phyloP scores from a whole-genome alignment of 2,797 vertebrate genomes.

The Rhinophrynus dorsalis region DNA sequence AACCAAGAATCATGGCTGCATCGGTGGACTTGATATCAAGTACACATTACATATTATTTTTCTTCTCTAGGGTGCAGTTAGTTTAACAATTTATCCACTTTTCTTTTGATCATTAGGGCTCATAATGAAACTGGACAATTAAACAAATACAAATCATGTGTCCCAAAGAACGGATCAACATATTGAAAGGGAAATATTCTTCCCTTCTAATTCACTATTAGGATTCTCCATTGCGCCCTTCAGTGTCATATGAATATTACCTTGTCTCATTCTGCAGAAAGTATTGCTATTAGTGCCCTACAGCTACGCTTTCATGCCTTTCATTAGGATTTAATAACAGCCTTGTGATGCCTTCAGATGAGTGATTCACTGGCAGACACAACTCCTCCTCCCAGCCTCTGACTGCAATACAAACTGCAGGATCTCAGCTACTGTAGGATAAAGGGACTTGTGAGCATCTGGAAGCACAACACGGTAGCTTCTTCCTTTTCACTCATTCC shows the following conservation, averaged over 20 bases:
- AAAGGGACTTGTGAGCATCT: slow-evolving; percentile 1
- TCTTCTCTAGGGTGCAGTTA: too few species aligned
- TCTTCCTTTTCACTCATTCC: neutral
- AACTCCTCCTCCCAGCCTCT: slow-evolving; percentile 25
- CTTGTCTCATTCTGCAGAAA: slow-evolving; percentile 17
- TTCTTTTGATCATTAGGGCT: neutral
- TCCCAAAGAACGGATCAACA: neutral
- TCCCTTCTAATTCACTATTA: neutral
- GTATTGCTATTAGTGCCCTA: neutral
- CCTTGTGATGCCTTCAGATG: slow-evolving; percentile 28
- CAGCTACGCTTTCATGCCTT: slow-evolving; percentile 6
- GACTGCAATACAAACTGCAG: slow-evolving; percentile 21
- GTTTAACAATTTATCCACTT: too few species aligned
- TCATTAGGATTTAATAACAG: slow-evolving; percentile 18
- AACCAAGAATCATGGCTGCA: too few species aligned
- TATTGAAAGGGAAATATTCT: neutral
- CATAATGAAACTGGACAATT: too few species aligned
- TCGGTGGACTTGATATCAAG: too few species aligned
- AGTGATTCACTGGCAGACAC: slow-evolving; percentile 21
- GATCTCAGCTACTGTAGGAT: neutral
- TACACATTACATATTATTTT: neutral
- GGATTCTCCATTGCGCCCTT: neutral
- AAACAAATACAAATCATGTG: neutral
- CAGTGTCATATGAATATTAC: slow-evolving; percentile 3
- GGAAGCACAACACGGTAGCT: neutral